Evolutionary conservation across 2,113 vertebrate species (phyloP).

Genomic region (Pollachius pollachius): DNA sequence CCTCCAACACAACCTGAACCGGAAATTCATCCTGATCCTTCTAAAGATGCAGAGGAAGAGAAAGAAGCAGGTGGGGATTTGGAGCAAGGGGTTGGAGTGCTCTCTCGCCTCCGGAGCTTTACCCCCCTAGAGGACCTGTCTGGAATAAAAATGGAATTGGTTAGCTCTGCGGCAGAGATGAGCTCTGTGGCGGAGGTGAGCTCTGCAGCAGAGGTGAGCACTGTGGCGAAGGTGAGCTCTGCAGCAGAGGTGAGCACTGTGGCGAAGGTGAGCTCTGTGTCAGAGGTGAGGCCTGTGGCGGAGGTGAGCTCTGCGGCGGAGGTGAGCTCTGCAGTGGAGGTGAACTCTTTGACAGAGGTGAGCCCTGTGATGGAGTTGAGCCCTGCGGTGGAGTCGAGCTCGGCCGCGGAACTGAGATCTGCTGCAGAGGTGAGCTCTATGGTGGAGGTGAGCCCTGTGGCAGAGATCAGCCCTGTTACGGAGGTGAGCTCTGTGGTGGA

Average conservation of each 20-base stretch:
- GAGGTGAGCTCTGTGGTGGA: not conserved
- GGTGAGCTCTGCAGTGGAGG: slow-evolving; percentile 1
- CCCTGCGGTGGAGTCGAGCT: slow-evolving; percentile 8
- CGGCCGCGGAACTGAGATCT: not conserved
- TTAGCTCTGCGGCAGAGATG: not conserved
- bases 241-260: not conserved
- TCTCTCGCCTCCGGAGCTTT: slow-evolving; percentile 59
- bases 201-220: not conserved
- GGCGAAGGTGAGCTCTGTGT: not conserved
- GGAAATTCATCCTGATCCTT: slow-evolving; percentile 25
- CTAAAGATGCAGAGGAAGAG: slow-evolving; percentile 26
- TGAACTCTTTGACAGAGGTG: not conserved
- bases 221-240: not conserved
- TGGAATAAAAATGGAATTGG: slow-evolving; percentile 8
- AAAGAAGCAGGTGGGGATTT: slow-evolving; percentile 13
- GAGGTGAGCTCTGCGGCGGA: not conserved
- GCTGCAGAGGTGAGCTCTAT: not conserved
- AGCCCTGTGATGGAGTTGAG: not conserved
- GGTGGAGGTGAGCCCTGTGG: not conserved
- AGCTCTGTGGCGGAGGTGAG: not conserved
- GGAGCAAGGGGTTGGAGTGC: slow-evolving; percentile 19
- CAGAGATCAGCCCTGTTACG: not conserved
- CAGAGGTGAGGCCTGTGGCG: not conserved
- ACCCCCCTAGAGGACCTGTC: slow-evolving; percentile 64
- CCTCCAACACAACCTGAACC: slow-evolving; percentile 3